Evolutionary conservation across 2,797 vertebrate genomes (phyloP).

Genomic region (Hephaestus fuliginosus): DNA sequence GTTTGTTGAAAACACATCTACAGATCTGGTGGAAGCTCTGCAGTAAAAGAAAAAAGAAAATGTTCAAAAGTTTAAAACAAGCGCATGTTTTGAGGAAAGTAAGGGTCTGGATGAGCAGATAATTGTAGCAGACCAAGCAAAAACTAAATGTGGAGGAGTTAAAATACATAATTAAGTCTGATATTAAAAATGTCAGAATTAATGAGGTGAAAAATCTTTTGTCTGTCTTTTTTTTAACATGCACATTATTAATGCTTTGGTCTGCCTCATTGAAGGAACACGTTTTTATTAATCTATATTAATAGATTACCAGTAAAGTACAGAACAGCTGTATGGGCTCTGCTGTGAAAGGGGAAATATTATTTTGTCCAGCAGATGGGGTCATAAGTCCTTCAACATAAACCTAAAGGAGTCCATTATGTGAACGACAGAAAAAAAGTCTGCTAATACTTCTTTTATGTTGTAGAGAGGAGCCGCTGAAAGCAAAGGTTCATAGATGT

Average conservation of each 20-base stretch:
- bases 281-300: not conserved
- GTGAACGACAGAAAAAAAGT: not conserved
- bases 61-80: too few relatives aligned
- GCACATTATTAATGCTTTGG: not conserved
- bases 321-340: not conserved
- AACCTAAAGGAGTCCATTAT: not conserved
- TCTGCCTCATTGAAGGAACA: not conserved
- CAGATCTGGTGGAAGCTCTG: not conserved
- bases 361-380: constrained; percentile 13
- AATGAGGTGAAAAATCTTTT: not conserved
- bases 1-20: too few relatives aligned
- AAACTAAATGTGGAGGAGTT: not conserved
- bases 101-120: too few relatives aligned
- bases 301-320: not conserved
- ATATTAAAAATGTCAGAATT: not conserved
- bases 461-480: not conserved
- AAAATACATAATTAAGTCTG: not conserved
- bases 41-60: not conserved
- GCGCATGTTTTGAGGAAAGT: not conserved
- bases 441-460: not conserved
- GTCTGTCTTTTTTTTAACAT: not conserved
- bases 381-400: not conserved
- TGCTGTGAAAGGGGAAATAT: too few relatives aligned
- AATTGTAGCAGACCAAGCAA: not conserved
- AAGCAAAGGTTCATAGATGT: not conserved